phyloP scores from a whole-genome alignment of 2,888 invertebrate genomes.

The Sarcophaga subvicina region DNA sequence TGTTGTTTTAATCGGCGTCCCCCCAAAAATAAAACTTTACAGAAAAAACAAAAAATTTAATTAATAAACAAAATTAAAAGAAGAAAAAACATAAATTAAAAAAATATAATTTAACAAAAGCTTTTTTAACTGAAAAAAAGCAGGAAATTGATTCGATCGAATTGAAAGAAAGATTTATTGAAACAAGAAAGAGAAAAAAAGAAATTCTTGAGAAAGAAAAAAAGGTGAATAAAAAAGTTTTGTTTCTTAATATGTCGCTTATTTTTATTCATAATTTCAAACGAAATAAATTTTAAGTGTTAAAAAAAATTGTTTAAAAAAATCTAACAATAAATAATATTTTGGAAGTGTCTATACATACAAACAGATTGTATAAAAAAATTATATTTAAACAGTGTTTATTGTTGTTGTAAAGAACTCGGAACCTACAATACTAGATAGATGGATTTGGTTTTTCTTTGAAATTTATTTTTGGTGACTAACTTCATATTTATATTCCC shows the following conservation, averaged over 20 bases:
- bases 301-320: not conserved
- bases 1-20: slow-evolving; percentile 68
- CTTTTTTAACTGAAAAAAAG: slow-evolving; percentile 56
- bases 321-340: too few species aligned
- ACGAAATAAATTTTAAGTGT: not conserved
- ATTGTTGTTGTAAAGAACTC: too few species aligned
- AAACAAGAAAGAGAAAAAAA: slow-evolving; percentile 43
- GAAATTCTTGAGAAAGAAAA: slow-evolving; percentile 35
- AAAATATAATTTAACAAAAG: slow-evolving; percentile 56
- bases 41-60: slow-evolving; percentile 44
- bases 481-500: too few species aligned
- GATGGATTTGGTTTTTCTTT: too few species aligned
- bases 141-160: slow-evolving; percentile 37
- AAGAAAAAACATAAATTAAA: slow-evolving; percentile 39
- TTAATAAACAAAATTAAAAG: slow-evolving; percentile 34
- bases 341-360: too few species aligned
- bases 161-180: slow-evolving; percentile 23
- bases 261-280: not conserved
- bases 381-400: not conserved
- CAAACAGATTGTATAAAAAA: not conserved
- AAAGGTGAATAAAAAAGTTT: slow-evolving; percentile 61
- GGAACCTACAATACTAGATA: too few species aligned
- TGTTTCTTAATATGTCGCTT: slow-evolving; percentile 1
- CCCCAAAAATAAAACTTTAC: slow-evolving; percentile 57
- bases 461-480: too few species aligned